phyloP scores from a whole-genome alignment of 1,140 invertebrate genomes.

The Aphaenogaster ashmeadi region DNA sequence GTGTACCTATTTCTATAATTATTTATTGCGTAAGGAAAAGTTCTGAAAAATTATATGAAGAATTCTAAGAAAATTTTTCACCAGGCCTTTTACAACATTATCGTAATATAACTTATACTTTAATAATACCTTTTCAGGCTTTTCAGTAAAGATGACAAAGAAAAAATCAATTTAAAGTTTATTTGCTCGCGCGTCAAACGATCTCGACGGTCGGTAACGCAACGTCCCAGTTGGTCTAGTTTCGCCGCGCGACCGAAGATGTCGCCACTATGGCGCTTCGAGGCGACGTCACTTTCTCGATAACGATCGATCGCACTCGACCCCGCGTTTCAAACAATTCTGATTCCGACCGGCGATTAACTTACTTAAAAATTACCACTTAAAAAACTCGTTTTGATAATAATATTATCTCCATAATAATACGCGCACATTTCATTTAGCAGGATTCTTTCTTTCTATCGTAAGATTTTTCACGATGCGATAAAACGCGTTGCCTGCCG shows the following conservation, averaged over 20 bases:
- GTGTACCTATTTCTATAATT: no score
- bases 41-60: no score
- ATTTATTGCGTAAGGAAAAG: no score
- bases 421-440: not conserved
- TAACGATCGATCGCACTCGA: not conserved
- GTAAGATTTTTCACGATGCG: not conserved
- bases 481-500: not conserved
- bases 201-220: not conserved
- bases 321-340: not conserved
- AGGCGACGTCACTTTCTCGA: not conserved
- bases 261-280: not conserved
- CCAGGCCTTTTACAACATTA: no score
- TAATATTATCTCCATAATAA: not conserved
- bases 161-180: not conserved
- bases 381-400: not conserved
- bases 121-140: no score
- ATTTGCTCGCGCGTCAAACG: no score
- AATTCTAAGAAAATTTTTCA: no score
- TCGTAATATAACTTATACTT: no score
- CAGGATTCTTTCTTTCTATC: not conserved
- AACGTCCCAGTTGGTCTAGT: not conserved
- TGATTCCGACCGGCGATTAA: not conserved
- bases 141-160: no score
- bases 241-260: not conserved
- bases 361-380: not conserved